Base-by-base conservation (phyloP, 2,797 vertebrate genomes). In the Tadarida brasiliensis region DNA sequence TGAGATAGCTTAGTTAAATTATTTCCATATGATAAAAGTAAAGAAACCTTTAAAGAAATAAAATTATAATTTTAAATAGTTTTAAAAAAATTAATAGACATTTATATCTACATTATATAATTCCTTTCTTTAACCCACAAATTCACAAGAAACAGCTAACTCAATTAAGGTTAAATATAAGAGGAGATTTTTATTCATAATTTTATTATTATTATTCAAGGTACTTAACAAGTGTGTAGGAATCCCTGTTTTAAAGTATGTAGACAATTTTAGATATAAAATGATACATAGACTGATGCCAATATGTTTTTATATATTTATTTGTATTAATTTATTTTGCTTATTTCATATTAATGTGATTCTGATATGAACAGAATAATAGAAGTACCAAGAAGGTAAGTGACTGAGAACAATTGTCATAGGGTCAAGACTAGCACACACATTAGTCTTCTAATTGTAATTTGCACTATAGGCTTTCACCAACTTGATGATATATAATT, bases 1-100 rank as follows among this genome's bases (percentile, higher is more conserved):
- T 35, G 73, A 74, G 90, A 14, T 49, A 92, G 54, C 86, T 96
- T 90, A 90, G 93, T 95, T 88, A 87, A 93, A 57, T 73, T 33
- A 49, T 47, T 94, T 87, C 5, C 88, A 2, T 74, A 65, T n/a
- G 28, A 5, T 47, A 0, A 0, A 16, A 5, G 11, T 39, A 26
- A 68, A 35, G 15, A 2, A 8, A 8, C 24, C 19, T 9, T 10
- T 59, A 54, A 92, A 83, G 15, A 44, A 63, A 70, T 26, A 7
- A 7, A 22, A 65, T 94, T 95, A 35, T 92, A 56, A 96, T 6
- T n/a, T 76, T 59, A 96, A 96, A 77, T 63, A 28, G 5, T 16
- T 85, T 68, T 68, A 63, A 65, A 81, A 81, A 73, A 71, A 57
- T 78, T 85, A 87, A 67, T 67, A 73, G 16, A 59, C 91, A 4